Base-by-base conservation (phyloP, 2,888 invertebrate genomes). In the Eristalis arbustorum region DNA sequence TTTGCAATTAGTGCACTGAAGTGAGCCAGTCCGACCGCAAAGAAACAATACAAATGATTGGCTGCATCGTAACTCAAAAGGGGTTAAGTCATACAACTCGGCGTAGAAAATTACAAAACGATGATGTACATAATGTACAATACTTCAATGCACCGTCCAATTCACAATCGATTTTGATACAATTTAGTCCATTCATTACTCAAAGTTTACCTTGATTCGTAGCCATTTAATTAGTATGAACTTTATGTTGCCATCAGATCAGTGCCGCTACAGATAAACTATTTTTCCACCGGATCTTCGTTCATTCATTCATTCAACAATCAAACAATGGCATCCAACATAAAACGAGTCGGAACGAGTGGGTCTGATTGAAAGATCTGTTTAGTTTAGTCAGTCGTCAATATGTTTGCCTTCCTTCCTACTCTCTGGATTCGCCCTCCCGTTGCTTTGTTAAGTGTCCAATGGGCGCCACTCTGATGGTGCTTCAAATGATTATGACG, bases 381-480 rank as follows among this genome's bases (percentile, higher is more conserved):
- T 71, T 71, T 57, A 64, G 59, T 78, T 64, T 78, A 78, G 34
- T 78, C 71, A 78, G 40, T 66, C 57, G 56, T 31, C 71, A 64
- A 72, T 72, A 72, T 18, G 18, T 18, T 49, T 49, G 49, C 49
- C 49, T n/a, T 49, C 49, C 49, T n/a, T 49, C 18, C 49, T n/a
- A 18, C 49, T 49, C 18, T n/a, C 18, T 49, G 18, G 2, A 1
- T 18, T 8, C 2, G 6, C 49, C 49, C 49, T 49, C 59, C 57
- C 57, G 57, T 40, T 64, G 49, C 57, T 34, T 31, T 49, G 57
- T 57, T 66, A 56, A 34, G 34, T 34, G 68, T 4, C 61, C 25
- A 40, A 62, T 37, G 37, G 57, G 69, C 69, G 77, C 69, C 69
- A 40, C 37, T 25, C 31, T 62, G 63, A 25, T 68, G 68, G 18